Evolutionary conservation across 2,888 invertebrate species (phyloP).

Genomic region (Alloscopus bannaensis): DNA sequence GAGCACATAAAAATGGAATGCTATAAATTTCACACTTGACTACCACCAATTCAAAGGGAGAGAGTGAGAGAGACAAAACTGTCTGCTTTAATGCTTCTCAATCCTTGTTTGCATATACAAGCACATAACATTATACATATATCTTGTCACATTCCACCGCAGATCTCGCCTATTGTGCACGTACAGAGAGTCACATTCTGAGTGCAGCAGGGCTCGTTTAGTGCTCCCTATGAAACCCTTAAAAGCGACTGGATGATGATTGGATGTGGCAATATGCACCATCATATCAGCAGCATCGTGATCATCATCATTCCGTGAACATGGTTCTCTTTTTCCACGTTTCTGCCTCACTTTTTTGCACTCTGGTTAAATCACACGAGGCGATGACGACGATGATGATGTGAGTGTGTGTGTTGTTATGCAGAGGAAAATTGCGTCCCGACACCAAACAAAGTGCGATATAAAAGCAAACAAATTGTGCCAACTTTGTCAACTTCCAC

Average conservation of each 20-base stretch:
- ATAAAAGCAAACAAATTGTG: slow-evolving; percentile 64
- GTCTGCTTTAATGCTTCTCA: background rate
- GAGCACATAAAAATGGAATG: slow-evolving; percentile 40
- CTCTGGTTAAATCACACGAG: slow-evolving; percentile 14
- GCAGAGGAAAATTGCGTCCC: slow-evolving; percentile 52
- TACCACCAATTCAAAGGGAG: slow-evolving; percentile 19
- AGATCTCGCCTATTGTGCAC: slow-evolving; percentile 1
- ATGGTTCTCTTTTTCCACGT: too few relatives aligned
- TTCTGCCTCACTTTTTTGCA: slow-evolving; percentile 10
- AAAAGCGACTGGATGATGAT: slow-evolving; percentile 56
- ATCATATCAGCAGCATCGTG: slow-evolving; percentile 31
- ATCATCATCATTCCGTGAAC: slow-evolving; percentile 12
- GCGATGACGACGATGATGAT: background rate
- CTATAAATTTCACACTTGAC: slow-evolving; percentile 60
- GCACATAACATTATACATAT: too few relatives aligned
- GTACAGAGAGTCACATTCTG: background rate
- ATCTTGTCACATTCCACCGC: slow-evolving; percentile 21
- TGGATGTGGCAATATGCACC: slow-evolving; percentile 57
- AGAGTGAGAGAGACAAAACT: background rate
- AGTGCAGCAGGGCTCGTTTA: slow-evolving; percentile 49
- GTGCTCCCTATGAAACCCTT: slow-evolving; percentile 60
- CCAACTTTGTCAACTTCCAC: slow-evolving; percentile 64
- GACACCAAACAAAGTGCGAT: slow-evolving; percentile 56
- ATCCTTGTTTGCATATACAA: background rate
- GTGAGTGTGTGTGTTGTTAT: background rate